phyloP scores from a whole-genome alignment of 2,113 vertebrate species.

The Sylvilagus bachmani region DNA sequence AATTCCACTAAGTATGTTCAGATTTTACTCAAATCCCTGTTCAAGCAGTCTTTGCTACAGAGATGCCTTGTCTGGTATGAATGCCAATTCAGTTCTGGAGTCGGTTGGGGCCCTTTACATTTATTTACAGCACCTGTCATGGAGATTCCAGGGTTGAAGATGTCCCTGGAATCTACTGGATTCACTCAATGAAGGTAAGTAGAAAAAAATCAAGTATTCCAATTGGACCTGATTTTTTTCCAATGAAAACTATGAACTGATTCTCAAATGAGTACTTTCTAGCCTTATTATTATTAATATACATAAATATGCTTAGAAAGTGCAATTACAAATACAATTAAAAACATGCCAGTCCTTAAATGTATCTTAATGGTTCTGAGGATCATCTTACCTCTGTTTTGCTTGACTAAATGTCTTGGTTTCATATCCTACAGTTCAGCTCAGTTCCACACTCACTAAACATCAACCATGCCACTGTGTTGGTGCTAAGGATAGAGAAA shows the following conservation, averaged over 20 bases:
- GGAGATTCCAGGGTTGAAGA: constrained; percentile 74
- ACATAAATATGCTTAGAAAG: constrained; percentile 82
- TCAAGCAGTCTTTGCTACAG: constrained; percentile 69
- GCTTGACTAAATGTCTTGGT: constrained; percentile 65
- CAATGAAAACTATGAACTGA: constrained; percentile 48
- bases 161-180: constrained; percentile 74
- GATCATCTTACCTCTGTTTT: constrained; percentile 78
- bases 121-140: constrained; percentile 68
- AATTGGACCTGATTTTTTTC: constrained; percentile 65
- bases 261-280: constrained; percentile 75
- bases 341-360: constrained; percentile 71
- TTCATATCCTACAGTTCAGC: constrained; percentile 26
- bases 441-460: constrained; percentile 37
- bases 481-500: constrained; percentile 19
- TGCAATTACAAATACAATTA: constrained; percentile 78
- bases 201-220: constrained; percentile 67
- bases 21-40: constrained; percentile 36
- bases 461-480: not conserved
- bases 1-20: constrained; percentile 54
- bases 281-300: constrained; percentile 77
- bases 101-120: constrained; percentile 61
- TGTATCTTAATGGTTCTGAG: constrained; percentile 75
- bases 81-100: constrained; percentile 62
- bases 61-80: constrained; percentile 57
- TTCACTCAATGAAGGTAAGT: constrained; percentile 69